Percentiles rank a stretch among this genome's conserved stretches.
Conservation (phyloP, 2,797 vertebrate species). For the Moxostoma hubbsi region DNA sequence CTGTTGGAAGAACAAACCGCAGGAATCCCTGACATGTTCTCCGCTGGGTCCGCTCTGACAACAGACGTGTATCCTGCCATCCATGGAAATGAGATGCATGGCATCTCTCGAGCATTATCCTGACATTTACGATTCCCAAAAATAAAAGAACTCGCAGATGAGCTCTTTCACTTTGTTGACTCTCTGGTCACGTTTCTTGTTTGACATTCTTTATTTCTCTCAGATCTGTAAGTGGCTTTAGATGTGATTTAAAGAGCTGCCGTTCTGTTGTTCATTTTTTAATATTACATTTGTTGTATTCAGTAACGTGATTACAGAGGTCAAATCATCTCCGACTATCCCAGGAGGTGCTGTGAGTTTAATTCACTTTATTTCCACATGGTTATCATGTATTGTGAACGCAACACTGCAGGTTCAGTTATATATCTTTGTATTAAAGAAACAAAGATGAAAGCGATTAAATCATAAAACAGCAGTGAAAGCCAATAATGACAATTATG, state of each 20-base stretch:
- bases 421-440: too few species aligned
- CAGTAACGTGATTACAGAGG: too few species aligned
- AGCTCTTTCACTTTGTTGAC: not conserved
- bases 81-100: not conserved
- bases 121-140: constrained; percentile 12
- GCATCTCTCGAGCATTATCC: not conserved
- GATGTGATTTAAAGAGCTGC: not conserved
- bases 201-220: not conserved
- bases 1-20: constrained; percentile 33
- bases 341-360: too few species aligned
- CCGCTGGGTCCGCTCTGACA: not conserved
- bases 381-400: too few species aligned
- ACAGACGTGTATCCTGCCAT: not conserved
- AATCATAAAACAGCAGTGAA: too few species aligned
- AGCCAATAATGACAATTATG: too few species aligned
- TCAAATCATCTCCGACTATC: too few species aligned
- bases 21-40: constrained; percentile 36
- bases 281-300: too few species aligned
- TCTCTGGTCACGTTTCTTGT: not conserved
- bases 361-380: too few species aligned
- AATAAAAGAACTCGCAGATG: not conserved
- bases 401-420: too few species aligned
- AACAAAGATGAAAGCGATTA: too few species aligned
- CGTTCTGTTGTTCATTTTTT: too few species aligned
- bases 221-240: not conserved